Conservation (phyloP, 2,113 vertebrate genomes). For the Melanotaenia duboulayi region DNA sequence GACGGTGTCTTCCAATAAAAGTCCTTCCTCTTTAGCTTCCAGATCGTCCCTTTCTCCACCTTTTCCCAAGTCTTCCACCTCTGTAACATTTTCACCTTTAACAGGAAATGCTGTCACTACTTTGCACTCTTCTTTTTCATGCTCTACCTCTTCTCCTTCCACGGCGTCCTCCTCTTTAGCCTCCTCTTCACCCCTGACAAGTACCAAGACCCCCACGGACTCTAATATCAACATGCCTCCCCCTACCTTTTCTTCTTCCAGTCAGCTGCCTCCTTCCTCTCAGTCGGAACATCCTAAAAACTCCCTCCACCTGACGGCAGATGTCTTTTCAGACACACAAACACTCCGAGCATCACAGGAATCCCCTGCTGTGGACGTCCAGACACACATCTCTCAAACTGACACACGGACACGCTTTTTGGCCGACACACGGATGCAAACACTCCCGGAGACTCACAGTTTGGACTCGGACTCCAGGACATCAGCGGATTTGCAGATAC, state of each 20-base stretch:
- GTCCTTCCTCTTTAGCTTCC: constrained; percentile 11
- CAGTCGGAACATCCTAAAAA: constrained; percentile 13
- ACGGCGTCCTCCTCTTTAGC: constrained; percentile 19
- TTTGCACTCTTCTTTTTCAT: constrained; percentile 8
- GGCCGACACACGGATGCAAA: constrained; percentile 26
- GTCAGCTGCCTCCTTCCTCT: constrained; percentile 59
- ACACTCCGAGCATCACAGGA: not conserved
- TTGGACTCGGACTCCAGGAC: constrained; percentile 34
- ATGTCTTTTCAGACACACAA: not conserved
- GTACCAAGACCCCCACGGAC: constrained; percentile 7
- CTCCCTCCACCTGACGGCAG: not conserved
- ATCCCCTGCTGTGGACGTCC: not conserved
- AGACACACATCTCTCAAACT: not conserved
- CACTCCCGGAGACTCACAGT: constrained; percentile 26
- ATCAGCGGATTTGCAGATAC: constrained; percentile 13
- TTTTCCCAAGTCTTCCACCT: constrained; percentile 41
- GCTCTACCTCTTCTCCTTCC: constrained; percentile 36
- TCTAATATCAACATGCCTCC: constrained; percentile 37
- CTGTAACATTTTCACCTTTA: not conserved
- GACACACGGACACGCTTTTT: constrained; percentile 21
- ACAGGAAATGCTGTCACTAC: constrained; percentile 11
- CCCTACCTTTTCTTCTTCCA: constrained; percentile 56
- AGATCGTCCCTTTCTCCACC: constrained; percentile 28
- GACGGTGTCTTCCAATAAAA: constrained; percentile 45
- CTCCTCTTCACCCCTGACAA: constrained; percentile 1